phyloP scores from a whole-genome alignment of 2,888 invertebrate species.

The Caradrina clavipalpis region DNA sequence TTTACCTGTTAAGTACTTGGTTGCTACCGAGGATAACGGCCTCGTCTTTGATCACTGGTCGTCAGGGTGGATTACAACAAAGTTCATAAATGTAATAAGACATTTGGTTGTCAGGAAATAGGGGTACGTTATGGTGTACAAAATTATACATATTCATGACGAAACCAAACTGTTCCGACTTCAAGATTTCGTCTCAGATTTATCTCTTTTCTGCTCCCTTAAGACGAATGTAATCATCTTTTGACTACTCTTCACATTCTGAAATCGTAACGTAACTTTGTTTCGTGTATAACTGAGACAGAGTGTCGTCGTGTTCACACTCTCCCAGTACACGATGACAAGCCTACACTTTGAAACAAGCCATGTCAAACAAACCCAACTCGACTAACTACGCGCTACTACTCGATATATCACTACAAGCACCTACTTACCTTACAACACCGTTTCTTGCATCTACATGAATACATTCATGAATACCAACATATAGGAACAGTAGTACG shows the following conservation, averaged over 20 bases:
- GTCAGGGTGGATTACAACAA: background rate
- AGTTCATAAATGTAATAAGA: background rate
- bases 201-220: background rate
- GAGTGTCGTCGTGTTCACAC: background rate
- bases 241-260: background rate
- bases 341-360: constrained; percentile 4
- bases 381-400: constrained; percentile 5
- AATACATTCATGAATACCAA: constrained; percentile 10
- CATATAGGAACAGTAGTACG: background rate
- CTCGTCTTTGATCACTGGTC: background rate
- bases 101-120: background rate
- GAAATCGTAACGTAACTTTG: background rate
- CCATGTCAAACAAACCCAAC: constrained; percentile 2
- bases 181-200: background rate
- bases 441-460: constrained; percentile 3
- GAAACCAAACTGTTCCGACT: background rate
- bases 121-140: background rate
- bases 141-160: background rate
- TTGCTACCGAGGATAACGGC: background rate
- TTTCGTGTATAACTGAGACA: constrained; percentile 4
- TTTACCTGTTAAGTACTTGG: background rate
- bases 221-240: background rate
- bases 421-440: background rate
- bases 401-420: background rate
- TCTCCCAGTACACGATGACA: constrained; percentile 16